Percentiles rank a stretch among this genome's conserved stretches.
Conservation (phyloP, 2,888 invertebrate species). For the Pemphredon lugubris region DNA sequence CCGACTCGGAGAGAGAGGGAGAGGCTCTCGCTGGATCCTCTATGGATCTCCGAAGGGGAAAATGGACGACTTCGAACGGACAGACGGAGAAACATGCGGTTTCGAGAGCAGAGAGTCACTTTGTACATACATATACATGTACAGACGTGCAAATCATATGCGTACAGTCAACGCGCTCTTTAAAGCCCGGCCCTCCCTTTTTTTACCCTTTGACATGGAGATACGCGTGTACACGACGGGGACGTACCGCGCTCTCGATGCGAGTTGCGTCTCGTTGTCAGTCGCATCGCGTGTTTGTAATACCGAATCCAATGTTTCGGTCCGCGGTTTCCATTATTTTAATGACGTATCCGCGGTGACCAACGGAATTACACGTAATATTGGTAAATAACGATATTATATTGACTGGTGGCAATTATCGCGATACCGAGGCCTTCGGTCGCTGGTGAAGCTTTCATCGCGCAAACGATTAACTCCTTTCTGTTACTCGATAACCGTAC, state of each 20-base stretch:
- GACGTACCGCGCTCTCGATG: conserved; percentile 4
- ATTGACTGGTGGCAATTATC: too few relatives aligned
- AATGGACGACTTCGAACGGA: conserved; percentile 57
- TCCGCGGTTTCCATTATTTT: too few relatives aligned
- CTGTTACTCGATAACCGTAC: not conserved
- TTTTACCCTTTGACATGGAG: conserved; percentile 61
- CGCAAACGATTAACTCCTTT: too few relatives aligned
- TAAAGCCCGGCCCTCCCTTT: conserved; percentile 28
- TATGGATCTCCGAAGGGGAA: conserved; percentile 50
- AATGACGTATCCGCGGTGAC: too few relatives aligned
- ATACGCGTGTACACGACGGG: conserved; percentile 30
- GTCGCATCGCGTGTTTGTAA: not conserved
- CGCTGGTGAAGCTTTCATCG: too few relatives aligned
- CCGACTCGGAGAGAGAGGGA: conserved; percentile 33
- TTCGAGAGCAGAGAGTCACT: conserved; percentile 53
- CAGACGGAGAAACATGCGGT: conserved; percentile 54
- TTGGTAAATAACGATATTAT: too few relatives aligned
- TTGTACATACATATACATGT: conserved; percentile 49
- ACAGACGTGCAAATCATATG: conserved; percentile 48
- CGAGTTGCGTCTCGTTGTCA: conserved; percentile 2
- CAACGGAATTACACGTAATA: too few relatives aligned
- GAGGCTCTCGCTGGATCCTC: conserved; percentile 46
- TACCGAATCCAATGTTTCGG: not conserved
- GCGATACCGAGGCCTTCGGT: too few relatives aligned
- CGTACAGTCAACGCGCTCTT: conserved; percentile 56